A percentile compares a stretch with the other conserved stretches of the same genome.
These are phyloP conservation scores for Myotis vivesi DNA, from an alignment of 2,797 vertebrate genomes.

Conservation along the genomic window DNA sequence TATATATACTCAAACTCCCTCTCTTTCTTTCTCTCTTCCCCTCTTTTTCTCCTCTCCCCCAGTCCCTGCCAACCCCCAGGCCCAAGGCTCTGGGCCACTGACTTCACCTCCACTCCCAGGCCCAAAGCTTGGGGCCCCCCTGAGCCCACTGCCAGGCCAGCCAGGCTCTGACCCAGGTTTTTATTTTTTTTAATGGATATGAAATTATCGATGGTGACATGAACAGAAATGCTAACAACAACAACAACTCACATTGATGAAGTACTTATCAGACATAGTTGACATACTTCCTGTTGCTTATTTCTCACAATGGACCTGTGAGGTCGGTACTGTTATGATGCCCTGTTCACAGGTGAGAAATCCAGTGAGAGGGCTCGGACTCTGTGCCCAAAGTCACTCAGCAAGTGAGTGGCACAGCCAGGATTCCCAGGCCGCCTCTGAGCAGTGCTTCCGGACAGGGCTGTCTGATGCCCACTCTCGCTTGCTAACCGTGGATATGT, in stretches of 20 bases:
- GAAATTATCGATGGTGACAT: slow-evolving; percentile 65
- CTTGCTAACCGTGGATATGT: background rate
- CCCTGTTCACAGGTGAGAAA: background rate
- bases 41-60: background rate
- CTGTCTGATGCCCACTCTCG: background rate
- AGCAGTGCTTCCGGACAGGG: background rate
- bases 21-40: background rate
- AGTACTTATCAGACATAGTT: background rate
- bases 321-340: background rate
- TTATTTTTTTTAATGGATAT: slow-evolving; percentile 48
- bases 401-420: background rate
- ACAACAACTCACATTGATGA: slow-evolving; percentile 38
- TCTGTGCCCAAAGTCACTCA: slow-evolving; percentile 1
- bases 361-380: background rate
- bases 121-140: background rate
- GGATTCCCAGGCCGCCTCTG: background rate
- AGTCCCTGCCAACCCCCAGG: background rate
- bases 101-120: background rate
- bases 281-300: background rate
- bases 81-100: background rate
- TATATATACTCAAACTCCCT: background rate
- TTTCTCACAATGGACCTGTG: background rate
- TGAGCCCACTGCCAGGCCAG: slow-evolving; percentile 29
- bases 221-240: slow-evolving; percentile 17
- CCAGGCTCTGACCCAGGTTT: slow-evolving; percentile 33